Conservation (phyloP, 2,888 invertebrate species). For the Glaucopsyche alexis region DNA sequence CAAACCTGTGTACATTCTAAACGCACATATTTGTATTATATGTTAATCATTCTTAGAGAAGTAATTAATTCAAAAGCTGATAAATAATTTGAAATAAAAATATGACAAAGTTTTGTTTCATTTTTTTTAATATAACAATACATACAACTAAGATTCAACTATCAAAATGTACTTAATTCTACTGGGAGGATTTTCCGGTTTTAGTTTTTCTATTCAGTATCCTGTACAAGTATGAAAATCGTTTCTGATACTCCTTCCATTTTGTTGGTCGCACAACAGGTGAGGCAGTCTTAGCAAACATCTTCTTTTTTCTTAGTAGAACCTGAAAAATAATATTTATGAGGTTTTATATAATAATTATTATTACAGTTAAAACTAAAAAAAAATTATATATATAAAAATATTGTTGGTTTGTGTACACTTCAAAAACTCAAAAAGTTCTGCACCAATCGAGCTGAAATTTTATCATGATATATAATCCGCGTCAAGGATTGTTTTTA, state of each 20-base stretch:
- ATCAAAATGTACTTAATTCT: neutral
- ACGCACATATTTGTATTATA: too few species aligned
- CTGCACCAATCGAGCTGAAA: too few species aligned
- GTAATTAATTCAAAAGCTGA: too few species aligned
- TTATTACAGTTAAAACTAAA: too few species aligned
- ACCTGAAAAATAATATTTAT: slow-evolving; percentile 52
- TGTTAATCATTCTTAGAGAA: too few species aligned
- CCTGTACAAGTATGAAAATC: slow-evolving; percentile 86
- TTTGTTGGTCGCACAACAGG: slow-evolving; percentile 86
- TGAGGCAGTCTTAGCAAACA: slow-evolving; percentile 79
- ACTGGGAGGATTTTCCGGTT: slow-evolving; percentile 75
- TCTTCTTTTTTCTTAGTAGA: slow-evolving; percentile 85
- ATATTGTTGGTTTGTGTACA: too few species aligned
- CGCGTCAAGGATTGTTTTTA: too few species aligned
- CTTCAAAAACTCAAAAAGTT: too few species aligned
- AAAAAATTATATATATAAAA: too few species aligned
- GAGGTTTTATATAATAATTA: too few species aligned
- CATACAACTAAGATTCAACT: neutral
- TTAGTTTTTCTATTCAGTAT: slow-evolving; percentile 90
- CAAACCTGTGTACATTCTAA: too few species aligned
- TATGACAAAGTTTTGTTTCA: neutral
- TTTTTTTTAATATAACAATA: neutral
- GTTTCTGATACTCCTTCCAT: slow-evolving; percentile 87
- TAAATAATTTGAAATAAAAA: neutral
- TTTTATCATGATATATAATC: too few species aligned